Conservation (phyloP, 53 echinoderm and acorn worm genomes). For the Crossaster papposus region DNA sequence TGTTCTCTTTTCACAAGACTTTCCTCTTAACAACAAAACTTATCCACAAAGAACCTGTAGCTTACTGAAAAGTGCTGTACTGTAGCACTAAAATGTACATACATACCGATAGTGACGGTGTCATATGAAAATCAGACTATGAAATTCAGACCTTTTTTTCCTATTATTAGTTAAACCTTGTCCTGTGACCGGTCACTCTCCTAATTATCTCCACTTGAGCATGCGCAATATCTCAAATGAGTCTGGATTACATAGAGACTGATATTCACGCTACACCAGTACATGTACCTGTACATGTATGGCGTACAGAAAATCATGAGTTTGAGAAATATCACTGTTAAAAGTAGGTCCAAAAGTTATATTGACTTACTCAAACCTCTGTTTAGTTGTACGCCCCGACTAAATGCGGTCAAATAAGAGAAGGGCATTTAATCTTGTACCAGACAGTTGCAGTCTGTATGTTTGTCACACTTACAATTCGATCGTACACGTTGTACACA, state of each 20-base stretch:
- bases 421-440: neutral
- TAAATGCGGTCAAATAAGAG: neutral
- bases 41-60: neutral
- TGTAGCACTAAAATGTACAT: no score
- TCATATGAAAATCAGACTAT: no score
- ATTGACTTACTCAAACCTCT: neutral
- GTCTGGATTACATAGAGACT: no score
- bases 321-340: neutral
- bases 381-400: neutral
- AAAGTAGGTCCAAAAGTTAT: conserved; percentile 19
- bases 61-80: neutral
- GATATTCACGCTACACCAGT: no score
- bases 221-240: no score
- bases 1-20: neutral
- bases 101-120: no score
- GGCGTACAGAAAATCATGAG: neutral
- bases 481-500: neutral
- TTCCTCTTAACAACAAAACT: neutral
- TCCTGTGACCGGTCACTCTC: no score
- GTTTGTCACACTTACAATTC: neutral
- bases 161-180: no score
- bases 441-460: neutral
- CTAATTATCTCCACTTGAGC: no score
- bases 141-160: no score
- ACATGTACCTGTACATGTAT: neutral